Evolutionary conservation across 2,888 invertebrate genomes (phyloP), one percentile per base, ranked within the genome.

Genomic region (Meloe dianella): DNA sequence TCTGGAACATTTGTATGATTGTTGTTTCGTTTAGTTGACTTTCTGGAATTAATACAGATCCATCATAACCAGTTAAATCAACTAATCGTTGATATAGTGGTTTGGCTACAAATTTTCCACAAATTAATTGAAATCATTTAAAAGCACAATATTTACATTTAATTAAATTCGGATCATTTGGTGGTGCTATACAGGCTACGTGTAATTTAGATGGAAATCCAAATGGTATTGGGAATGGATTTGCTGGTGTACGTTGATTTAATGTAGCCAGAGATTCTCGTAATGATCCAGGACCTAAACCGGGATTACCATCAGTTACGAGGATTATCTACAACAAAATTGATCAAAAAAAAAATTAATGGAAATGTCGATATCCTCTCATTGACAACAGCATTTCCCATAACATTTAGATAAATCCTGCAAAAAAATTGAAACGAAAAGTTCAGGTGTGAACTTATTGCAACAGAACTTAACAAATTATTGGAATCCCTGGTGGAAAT

Each of bases 131-230:
- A 12, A 17, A 22, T 27, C 4, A 4, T 41, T 58, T 10, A 17
- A 2, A 1, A 35, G 1, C 1, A 35, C 1, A 47, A 54, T 59
- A 73, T 78, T 74, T 77, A 83, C 84, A 81, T 77, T 84, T 83
- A 7, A 82, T 79, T 65, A 86, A 83, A 74, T 86, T 86, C 2
- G 86, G 79, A 81, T 93, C 92, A 77, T 87, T 88, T 57, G 89
- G 88, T 1, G 89, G 85, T 0, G 90, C 89, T 69, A 93, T 83
- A 57, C 92, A 92, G n/a, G 92, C 83, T 10, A 93, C 85, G 77
- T 90, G 93, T 71, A 97, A 86, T 84, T 93, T 94, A 60, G 92
- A 92, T 12, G 93, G 92, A 81, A 92, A 94, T 10, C 92, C 86
- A 75, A 93, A 92, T 7, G 93, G 94, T 35, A 95, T 81, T 32